Conservation (phyloP, 2,113 vertebrate genomes). For the Hemiprocne comata region DNA sequence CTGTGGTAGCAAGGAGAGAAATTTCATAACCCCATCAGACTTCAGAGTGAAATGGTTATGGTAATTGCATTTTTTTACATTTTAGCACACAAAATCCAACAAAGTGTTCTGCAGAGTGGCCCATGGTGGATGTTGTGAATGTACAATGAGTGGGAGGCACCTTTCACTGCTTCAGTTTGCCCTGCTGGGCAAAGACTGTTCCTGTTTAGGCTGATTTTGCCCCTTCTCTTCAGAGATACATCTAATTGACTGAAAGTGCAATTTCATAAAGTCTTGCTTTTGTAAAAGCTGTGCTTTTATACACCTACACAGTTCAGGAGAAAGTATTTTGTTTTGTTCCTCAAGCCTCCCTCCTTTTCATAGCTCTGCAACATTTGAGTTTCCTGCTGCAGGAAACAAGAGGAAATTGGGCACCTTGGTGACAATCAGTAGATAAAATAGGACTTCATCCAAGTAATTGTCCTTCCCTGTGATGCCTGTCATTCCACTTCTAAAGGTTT, state of each 20-base stretch:
- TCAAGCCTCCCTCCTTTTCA: slow-evolving; percentile 6
- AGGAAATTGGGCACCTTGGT: not conserved
- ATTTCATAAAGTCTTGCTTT: not conserved
- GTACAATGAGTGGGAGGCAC: not conserved
- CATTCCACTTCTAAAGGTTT: not conserved
- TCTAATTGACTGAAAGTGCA: not conserved
- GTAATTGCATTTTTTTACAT: not conserved
- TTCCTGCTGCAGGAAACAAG: slow-evolving; percentile 20
- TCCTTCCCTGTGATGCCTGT: not conserved
- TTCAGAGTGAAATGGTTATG: not conserved
- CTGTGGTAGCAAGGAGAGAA: not conserved
- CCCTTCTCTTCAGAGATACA: not conserved
- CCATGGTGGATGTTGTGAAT: not conserved
- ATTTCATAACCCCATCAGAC: not conserved
- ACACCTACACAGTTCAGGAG: slow-evolving; percentile 37
- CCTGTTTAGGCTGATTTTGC: not conserved
- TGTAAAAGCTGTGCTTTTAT: slow-evolving; percentile 28
- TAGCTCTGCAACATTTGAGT: slow-evolving; percentile 28
- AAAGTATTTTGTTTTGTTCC: slow-evolving; percentile 49
- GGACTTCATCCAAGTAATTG: not conserved
- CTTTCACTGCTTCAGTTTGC: not conserved
- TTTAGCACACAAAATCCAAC: not conserved
- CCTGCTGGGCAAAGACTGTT: not conserved
- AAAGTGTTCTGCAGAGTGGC: not conserved
- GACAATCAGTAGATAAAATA: slow-evolving; percentile 18